These are phyloP conservation scores for Syndactyla subalaris DNA, from an alignment of 2,797 vertebrate species.

Conservation along the genomic window DNA sequence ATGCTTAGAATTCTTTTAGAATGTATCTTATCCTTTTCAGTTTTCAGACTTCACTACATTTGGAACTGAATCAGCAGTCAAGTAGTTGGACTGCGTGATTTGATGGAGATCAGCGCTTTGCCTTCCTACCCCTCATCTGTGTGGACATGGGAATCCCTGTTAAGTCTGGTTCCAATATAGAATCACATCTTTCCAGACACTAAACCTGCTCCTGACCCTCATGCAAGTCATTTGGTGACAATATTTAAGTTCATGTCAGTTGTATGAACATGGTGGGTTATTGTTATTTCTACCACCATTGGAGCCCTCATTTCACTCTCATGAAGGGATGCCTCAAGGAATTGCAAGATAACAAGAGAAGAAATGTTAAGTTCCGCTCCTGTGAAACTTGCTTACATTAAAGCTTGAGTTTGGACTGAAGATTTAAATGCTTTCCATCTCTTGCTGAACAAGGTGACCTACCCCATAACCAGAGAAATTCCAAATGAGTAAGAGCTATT, in stretches of 20 bases:
- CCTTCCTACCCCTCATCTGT: not conserved
- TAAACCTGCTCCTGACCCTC: not conserved
- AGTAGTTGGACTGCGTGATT: not conserved
- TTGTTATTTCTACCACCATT: not conserved
- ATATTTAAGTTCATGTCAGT: not conserved
- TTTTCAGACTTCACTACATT: not conserved
- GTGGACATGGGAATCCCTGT: rapidly evolving
- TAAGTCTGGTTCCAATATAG: not conserved
- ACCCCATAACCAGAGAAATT: slow-evolving; percentile 33
- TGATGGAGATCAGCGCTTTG: not conserved
- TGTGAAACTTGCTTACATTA: not conserved
- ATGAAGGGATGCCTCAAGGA: not conserved
- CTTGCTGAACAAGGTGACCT: slow-evolving; percentile 1
- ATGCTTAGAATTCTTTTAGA: not conserved
- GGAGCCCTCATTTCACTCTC: not conserved
- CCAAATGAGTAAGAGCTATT: slow-evolving; percentile 36
- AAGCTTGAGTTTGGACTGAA: slow-evolving; percentile 13
- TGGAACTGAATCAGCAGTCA: not conserved
- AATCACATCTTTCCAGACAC: not conserved
- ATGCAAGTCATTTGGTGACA: not conserved
- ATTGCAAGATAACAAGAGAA: not conserved
- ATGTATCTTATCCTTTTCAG: not conserved
- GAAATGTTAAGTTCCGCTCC: not conserved
- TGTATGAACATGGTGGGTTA: not conserved
- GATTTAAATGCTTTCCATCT: slow-evolving; percentile 22